phyloP scores from a whole-genome alignment of 2,797 vertebrate species.

The Halcyon badia region DNA sequence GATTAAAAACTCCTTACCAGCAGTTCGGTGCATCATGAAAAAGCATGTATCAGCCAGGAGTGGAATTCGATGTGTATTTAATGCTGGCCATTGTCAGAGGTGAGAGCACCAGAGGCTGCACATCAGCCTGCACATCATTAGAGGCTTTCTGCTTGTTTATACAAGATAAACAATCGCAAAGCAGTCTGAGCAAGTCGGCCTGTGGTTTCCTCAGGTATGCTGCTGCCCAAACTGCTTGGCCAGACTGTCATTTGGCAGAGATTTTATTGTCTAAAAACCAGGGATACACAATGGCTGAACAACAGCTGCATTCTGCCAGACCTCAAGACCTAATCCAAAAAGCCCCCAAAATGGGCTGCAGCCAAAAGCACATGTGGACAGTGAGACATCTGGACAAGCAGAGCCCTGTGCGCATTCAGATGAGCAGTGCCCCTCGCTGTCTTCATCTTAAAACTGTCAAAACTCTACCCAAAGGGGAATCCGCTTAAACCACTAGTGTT shows the following conservation, averaged over 20 bases:
- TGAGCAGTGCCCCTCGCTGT: background rate
- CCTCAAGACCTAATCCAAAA: slow-evolving; percentile 12
- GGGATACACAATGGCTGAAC: slow-evolving; percentile 5
- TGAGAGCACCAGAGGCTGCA: slow-evolving; percentile 28
- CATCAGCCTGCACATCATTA: slow-evolving; percentile 31
- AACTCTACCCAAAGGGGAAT: slow-evolving; percentile 7
- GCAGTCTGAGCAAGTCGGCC: background rate
- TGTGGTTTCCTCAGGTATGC: slow-evolving; percentile 38
- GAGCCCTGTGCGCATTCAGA: background rate
- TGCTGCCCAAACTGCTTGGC: background rate
- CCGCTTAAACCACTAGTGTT: background rate
- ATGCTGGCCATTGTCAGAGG: background rate
- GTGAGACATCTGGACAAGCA: slow-evolving; percentile 17
- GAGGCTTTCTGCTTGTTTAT: slow-evolving; percentile 33
- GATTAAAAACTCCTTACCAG: background rate
- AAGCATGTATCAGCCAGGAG: rapidly evolving
- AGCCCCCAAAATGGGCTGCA: background rate
- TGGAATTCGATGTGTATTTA: background rate
- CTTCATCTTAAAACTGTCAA: background rate
- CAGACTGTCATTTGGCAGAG: slow-evolving; percentile 43
- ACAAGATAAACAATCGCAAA: slow-evolving; percentile 4
- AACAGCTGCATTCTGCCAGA: slow-evolving; percentile 40
- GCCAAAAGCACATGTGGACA: slow-evolving; percentile 23
- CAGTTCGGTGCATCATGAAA: background rate
- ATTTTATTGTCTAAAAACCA: background rate